phyloP scores from a whole-genome alignment of 2,888 invertebrate genomes.

The Meloe dianella region DNA sequence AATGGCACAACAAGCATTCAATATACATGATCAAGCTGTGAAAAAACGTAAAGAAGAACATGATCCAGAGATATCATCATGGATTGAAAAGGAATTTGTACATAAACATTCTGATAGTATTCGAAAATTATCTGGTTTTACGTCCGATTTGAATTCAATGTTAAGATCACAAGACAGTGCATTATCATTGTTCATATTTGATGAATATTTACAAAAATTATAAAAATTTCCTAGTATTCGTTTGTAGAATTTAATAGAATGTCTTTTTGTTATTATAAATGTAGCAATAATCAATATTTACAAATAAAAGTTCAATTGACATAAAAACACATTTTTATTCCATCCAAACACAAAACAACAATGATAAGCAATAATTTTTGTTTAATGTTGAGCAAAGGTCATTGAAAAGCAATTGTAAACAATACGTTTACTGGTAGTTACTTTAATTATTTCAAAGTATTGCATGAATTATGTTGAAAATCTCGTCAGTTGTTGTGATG shows the following conservation, averaged over 20 bases:
- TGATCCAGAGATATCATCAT: slow-evolving; percentile 77
- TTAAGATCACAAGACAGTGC: slow-evolving; percentile 67
- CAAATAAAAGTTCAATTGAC: background rate
- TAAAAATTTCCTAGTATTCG: slow-evolving; percentile 27
- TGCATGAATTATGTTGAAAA: no score
- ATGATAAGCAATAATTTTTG: no score
- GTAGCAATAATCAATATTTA: background rate
- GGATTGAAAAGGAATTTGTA: slow-evolving; percentile 78
- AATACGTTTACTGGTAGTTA: no score
- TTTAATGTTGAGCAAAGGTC: no score
- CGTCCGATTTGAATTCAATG: slow-evolving; percentile 73
- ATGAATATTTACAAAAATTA: slow-evolving; percentile 66
- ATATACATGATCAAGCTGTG: slow-evolving; percentile 70
- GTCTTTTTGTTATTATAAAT: background rate
- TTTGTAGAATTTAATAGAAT: background rate
- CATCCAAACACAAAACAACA: no score
- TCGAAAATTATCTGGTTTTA: slow-evolving; percentile 75
- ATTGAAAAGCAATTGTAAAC: no score
- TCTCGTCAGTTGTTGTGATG: no score
- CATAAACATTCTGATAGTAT: slow-evolving; percentile 71
- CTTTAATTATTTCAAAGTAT: no score
- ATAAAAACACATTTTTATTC: no score
- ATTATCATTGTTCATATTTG: slow-evolving; percentile 75
- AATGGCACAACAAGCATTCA: slow-evolving; percentile 70
- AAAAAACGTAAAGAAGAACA: slow-evolving; percentile 64